Evolutionary conservation across 2,888 invertebrate genomes (phyloP).

Genomic region (Metellina segmentata): DNA sequence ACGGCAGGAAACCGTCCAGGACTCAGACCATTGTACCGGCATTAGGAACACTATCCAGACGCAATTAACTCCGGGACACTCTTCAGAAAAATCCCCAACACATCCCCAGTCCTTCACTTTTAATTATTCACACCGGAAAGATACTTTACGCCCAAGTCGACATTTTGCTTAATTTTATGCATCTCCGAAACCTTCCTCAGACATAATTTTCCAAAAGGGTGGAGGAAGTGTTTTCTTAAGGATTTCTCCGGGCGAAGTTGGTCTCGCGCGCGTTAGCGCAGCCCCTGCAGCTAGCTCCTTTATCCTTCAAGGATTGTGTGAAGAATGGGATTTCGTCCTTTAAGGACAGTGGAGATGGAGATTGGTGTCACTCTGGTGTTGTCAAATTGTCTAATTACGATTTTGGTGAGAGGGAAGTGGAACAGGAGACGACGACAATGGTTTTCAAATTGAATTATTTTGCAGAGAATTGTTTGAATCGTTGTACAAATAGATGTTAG

Average conservation of each 20-base stretch:
- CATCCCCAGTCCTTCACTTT: neutral
- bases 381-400: neutral
- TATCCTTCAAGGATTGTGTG: neutral
- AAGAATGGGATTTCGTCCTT: neutral
- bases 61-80: too few relatives aligned
- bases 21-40: too few relatives aligned
- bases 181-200: neutral
- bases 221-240: neutral
- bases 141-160: neutral
- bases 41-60: too few relatives aligned
- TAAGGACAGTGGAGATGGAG: neutral
- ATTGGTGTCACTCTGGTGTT: neutral
- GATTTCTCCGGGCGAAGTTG: neutral
- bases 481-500: too few relatives aligned
- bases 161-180: neutral
- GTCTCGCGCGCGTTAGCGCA: neutral
- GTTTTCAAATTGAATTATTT: too few relatives aligned
- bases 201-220: too few relatives aligned
- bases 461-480: too few relatives aligned
- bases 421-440: too few relatives aligned
- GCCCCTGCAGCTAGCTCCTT: neutral
- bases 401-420: neutral
- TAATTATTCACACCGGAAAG: neutral
- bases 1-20: too few relatives aligned
- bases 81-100: neutral